phyloP scores from a whole-genome alignment of 2,797 vertebrate species.

The Macroramphosus scolopax region DNA sequence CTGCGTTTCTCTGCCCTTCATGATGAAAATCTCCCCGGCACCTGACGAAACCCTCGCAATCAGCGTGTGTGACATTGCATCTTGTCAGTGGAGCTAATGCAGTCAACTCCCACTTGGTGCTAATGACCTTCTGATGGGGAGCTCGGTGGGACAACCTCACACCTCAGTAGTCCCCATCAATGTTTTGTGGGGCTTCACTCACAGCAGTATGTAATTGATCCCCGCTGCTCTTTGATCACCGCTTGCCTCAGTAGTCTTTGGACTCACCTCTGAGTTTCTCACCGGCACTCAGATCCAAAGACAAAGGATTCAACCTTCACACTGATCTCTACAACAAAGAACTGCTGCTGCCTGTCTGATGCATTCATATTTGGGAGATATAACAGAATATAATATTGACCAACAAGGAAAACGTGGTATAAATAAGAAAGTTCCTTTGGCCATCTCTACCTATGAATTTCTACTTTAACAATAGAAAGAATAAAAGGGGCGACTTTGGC shows the following conservation, averaged over 20 bases:
- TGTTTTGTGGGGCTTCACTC: conserved; percentile 65
- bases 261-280: conserved; percentile 60
- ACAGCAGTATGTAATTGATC: conserved; percentile 61
- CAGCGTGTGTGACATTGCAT: conserved; percentile 57
- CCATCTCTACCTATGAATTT: too few relatives aligned
- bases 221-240: conserved; percentile 65
- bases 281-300: conserved; percentile 34
- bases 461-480: neutral
- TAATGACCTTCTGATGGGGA: conserved; percentile 70
- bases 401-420: neutral
- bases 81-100: conserved; percentile 62
- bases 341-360: conserved; percentile 7
- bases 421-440: conserved; percentile 4
- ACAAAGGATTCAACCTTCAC: conserved; percentile 43
- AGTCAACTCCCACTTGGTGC: conserved; percentile 57
- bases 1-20: conserved; percentile 39
- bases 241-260: conserved; percentile 55
- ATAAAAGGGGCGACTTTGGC: neutral
- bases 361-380: conserved; percentile 13
- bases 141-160: conserved; percentile 50
- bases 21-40: conserved; percentile 51
- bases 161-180: conserved; percentile 65
- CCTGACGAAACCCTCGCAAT: conserved; percentile 55
- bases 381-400: conserved; percentile 10
- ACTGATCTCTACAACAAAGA: conserved; percentile 38